Base-by-base conservation (phyloP, 1,140 invertebrate genomes). In the Delia radicum region DNA sequence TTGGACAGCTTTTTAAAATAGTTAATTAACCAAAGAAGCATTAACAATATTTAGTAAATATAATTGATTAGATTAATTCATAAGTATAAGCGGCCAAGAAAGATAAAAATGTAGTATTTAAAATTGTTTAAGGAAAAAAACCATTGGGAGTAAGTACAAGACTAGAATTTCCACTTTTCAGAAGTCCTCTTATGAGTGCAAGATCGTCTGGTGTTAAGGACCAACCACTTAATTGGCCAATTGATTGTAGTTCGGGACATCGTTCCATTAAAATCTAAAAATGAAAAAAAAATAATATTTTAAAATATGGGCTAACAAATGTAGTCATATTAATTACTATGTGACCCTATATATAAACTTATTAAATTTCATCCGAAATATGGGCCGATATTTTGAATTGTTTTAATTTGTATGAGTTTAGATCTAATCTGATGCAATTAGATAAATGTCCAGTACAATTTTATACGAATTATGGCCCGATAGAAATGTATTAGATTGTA, bases 141-240 rank as follows among this genome's bases (percentile, higher is more conserved):
- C 87, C 87, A 37, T 89, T 87, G 15, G 89, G 88, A 69, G 88
- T 89, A 74, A 90, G 83, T 75, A 90, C 86, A 74, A 90, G 82
- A 77, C 89, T 88, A 8, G 88, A 90, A 76, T 90, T 90, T 31
- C 89, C 89, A 76, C 89, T 90, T n/a, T 89, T 89, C 7, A 91
- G 87, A 33, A 91, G 87, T 13, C 89, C 88, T 75, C 89, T 87
- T 78, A 91, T 88, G 4, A 91, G 80, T 80, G 91, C 89, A 80
- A 92, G 87, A 75, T 92, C 91, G 77, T 91, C 90, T 2, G 89
- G 89, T 0, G 88, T 89, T 37, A 90, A 85, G 46, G 89, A 87
- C 91, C 91, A 92, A 12, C 90, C 90, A 37, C 87, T 90, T 12
- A 92, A 78, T 78, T 91, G 89, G 0, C 91, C 91, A 5, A 92